These are phyloP conservation scores for Orestias chungarensis DNA, from an alignment of 2,797 vertebrate genomes.

Conservation along the genomic window DNA sequence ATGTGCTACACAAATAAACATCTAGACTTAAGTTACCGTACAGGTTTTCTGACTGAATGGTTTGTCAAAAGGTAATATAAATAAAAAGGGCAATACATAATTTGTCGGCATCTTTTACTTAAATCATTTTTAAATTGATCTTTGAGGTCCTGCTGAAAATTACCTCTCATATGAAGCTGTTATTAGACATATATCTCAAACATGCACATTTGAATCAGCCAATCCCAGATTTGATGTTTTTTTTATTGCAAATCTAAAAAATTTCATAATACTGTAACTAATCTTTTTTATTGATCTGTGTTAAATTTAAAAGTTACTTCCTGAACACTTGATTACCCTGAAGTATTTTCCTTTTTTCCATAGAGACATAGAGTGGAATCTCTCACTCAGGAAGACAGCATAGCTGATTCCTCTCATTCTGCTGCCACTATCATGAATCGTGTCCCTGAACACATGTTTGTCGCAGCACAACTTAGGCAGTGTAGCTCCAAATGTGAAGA, in stretches of 20 bases:
- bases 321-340: background rate
- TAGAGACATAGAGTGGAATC: background rate
- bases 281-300: too few relatives aligned
- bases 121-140: background rate
- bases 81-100: too few relatives aligned
- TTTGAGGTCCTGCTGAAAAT: too few relatives aligned
- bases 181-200: background rate
- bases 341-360: background rate
- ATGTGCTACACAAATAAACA: too few relatives aligned
- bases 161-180: background rate
- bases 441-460: background rate
- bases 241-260: too few relatives aligned
- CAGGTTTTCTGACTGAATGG: too few relatives aligned
- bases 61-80: too few relatives aligned
- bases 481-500: background rate
- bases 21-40: too few relatives aligned
- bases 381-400: background rate
- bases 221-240: too few relatives aligned
- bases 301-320: background rate
- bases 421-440: background rate
- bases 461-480: background rate
- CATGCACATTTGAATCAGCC: too few relatives aligned
- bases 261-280: too few relatives aligned
- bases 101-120: background rate
- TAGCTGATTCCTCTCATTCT: background rate